These are phyloP conservation scores for Nycticorax nycticorax DNA, from an alignment of 2,113 vertebrate genomes.

Conservation along the genomic window DNA sequence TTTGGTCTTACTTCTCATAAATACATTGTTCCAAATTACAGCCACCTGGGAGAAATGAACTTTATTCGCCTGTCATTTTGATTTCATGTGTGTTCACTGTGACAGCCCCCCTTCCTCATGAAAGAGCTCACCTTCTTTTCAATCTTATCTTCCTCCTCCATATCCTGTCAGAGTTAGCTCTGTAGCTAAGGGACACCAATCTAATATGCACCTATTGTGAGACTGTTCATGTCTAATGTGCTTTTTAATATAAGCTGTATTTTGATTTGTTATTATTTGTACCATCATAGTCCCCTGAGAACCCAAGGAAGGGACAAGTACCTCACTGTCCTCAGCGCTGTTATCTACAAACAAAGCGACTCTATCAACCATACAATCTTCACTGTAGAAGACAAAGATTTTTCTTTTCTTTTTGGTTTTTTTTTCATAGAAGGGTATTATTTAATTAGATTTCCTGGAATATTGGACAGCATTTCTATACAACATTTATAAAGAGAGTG, in stretches of 20 bases:
- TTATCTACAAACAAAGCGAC: not conserved
- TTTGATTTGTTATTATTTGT: constrained; percentile 47
- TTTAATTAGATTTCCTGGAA: not conserved
- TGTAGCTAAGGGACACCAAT: not conserved
- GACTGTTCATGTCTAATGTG: not conserved
- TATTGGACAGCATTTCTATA: not conserved
- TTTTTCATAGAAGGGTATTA: not conserved
- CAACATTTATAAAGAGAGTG: not conserved
- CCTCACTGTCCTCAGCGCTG: not conserved
- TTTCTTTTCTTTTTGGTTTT: not conserved
- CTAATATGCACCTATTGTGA: constrained; percentile 22
- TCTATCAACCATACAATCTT: not conserved
- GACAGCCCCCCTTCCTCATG: not conserved
- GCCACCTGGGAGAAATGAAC: not conserved
- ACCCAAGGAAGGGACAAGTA: not conserved
- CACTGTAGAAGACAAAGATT: not conserved
- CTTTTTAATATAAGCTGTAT: constrained; percentile 31
- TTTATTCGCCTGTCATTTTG: not conserved
- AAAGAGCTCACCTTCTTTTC: not conserved
- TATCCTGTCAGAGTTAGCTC: constrained; percentile 11
- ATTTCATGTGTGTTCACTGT: not conserved
- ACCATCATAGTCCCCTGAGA: not conserved
- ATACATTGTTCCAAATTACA: not conserved
- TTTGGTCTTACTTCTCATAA: not conserved
- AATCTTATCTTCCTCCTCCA: constrained; percentile 1